Conservation (phyloP, 2,888 invertebrate species). For the Heliconius hortense region DNA sequence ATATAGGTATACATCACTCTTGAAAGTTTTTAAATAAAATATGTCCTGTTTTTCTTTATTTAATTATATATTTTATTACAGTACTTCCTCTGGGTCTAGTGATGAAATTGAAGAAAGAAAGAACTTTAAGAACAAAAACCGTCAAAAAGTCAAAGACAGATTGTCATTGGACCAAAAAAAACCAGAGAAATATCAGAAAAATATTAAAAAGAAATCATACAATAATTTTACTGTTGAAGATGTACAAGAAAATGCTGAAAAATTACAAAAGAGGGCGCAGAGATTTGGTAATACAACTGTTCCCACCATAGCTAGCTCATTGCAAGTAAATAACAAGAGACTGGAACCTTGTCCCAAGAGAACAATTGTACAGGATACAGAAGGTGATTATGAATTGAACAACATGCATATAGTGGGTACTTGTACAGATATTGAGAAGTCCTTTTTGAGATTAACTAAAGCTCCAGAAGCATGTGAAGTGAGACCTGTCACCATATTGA, state of each 20-base stretch:
- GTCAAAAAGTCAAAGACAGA: conserved; percentile 82
- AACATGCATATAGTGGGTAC: conserved; percentile 96
- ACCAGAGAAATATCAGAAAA: conserved; percentile 74
- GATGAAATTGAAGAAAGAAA: conserved; percentile 81
- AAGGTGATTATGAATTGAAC: conserved; percentile 90
- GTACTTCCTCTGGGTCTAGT: conserved; percentile 78
- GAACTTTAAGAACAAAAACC: conserved; percentile 62
- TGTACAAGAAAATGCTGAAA: conserved; percentile 88
- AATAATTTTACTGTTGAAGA: conserved; percentile 86
- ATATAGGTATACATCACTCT: conserved; percentile 59
- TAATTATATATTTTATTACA: conserved; percentile 52
- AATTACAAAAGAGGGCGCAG: conserved; percentile 93
- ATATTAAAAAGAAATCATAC: conserved; percentile 83
- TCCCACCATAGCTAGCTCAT: conserved; percentile 77
- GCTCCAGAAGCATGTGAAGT: conserved; percentile 96
- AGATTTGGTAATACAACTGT: conserved; percentile 85
- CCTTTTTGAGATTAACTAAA: conserved; percentile 96
- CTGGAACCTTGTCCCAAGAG: conserved; percentile 60
- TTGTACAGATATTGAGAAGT: conserved; percentile 96
- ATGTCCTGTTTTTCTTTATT: conserved; percentile 22
- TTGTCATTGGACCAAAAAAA: conserved; percentile 76
- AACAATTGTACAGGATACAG: conserved; percentile 81
- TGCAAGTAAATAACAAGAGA: conserved; percentile 62
- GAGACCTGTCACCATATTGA: conserved; percentile 93
- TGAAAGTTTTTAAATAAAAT: not conserved